Conservation (phyloP, 1,140 invertebrate species). For the Steinernema feltiae region DNA sequence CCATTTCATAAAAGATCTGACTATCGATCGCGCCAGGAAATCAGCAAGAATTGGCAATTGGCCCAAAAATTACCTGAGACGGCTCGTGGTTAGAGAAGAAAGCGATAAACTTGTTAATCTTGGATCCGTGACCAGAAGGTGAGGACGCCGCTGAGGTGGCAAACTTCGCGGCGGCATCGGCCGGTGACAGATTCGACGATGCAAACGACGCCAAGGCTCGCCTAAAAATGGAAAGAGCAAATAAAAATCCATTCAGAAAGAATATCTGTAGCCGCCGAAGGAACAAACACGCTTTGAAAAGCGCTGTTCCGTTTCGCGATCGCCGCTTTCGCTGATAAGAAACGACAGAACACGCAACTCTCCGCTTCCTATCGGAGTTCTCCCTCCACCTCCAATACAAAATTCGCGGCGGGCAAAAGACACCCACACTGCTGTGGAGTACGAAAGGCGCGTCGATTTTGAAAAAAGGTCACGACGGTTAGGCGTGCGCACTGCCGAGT, state of each 20-base stretch:
- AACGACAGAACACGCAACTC: not conserved
- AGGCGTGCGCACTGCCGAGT: not conserved
- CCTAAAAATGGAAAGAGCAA: not conserved
- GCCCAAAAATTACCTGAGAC: not conserved
- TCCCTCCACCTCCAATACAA: too few species aligned
- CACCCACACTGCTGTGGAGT: not conserved
- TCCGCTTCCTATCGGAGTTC: not conserved
- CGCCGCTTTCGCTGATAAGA: not conserved
- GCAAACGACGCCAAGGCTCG: not conserved
- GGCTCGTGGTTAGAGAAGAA: conserved; percentile 10
- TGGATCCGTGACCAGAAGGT: not conserved
- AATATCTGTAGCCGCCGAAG: not conserved
- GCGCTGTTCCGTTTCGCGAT: not conserved
- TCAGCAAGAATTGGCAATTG: not conserved
- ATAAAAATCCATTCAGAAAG: not conserved
- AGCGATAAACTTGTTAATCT: conserved; percentile 10
- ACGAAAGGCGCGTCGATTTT: conserved; percentile 5
- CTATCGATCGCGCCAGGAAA: not conserved
- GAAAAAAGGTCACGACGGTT: conserved; percentile 1
- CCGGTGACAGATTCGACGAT: not conserved
- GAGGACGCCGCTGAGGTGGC: not conserved
- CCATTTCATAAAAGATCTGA: too few species aligned
- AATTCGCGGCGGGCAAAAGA: not conserved
- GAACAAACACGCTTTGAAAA: not conserved
- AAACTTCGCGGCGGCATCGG: not conserved